phyloP scores from a whole-genome alignment of 1,140 invertebrate genomes.

The Drosophila insularis region DNA sequence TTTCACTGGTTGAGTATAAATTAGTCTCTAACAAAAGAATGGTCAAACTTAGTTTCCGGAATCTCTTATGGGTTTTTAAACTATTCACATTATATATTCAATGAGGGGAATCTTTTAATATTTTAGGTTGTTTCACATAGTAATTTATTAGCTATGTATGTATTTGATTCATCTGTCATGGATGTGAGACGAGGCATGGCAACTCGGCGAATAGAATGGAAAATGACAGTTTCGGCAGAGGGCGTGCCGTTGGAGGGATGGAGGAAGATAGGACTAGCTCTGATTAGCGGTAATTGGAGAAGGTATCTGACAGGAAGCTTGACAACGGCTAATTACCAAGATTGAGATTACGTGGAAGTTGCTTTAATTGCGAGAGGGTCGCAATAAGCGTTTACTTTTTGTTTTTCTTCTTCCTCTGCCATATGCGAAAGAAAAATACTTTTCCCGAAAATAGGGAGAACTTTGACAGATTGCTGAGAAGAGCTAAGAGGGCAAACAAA shows the following conservation, averaged over 20 bases:
- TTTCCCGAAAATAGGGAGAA: not conserved
- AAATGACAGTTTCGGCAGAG: not conserved
- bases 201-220: not conserved
- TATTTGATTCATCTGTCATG: not conserved
- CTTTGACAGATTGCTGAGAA: not conserved
- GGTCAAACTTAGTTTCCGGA: not conserved
- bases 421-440: not conserved
- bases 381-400: not conserved
- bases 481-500: not conserved
- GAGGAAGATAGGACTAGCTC: not conserved
- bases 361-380: slow-evolving; percentile 1
- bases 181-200: not conserved
- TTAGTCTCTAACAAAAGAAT: no score
- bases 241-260: not conserved
- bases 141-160: not conserved
- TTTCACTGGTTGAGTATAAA: not conserved
- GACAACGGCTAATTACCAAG: slow-evolving; percentile 9
- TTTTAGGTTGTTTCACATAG: not conserved
- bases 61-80: not conserved
- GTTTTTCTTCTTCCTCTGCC: no score
- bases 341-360: slow-evolving; percentile 10
- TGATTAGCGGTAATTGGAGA: slow-evolving; percentile 10
- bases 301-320: slow-evolving; percentile 6
- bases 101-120: not conserved
- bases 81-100: not conserved